These are phyloP conservation scores for Thymelicus sylvestris DNA, from an alignment of 2,888 invertebrate genomes.

Conservation along the genomic window DNA sequence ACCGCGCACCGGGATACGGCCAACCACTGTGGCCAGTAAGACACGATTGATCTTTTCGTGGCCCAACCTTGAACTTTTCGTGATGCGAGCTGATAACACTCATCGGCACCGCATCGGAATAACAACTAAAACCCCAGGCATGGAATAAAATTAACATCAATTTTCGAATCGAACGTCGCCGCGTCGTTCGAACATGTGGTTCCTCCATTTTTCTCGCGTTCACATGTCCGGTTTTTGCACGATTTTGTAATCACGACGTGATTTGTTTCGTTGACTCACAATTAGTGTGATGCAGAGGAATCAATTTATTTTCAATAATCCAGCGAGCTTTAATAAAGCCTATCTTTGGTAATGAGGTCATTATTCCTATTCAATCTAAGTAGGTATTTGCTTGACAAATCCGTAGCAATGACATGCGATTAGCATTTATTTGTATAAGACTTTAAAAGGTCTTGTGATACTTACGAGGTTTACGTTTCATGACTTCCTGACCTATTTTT, in stretches of 20 bases:
- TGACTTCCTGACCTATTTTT: too few species aligned
- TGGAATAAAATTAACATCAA: conserved; percentile 63
- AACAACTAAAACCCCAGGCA: conserved; percentile 46
- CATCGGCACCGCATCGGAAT: conserved; percentile 37
- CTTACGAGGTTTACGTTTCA: too few species aligned
- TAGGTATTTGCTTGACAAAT: conserved; percentile 8
- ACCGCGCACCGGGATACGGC: conserved; percentile 6
- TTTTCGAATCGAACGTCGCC: conserved; percentile 44
- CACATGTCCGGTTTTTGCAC: conserved; percentile 30
- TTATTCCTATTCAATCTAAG: not conserved
- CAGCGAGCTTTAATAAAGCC: not conserved
- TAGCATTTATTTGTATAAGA: conserved; percentile 8
- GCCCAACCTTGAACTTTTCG: conserved; percentile 50
- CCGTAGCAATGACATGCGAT: conserved; percentile 29
- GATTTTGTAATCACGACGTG: conserved; percentile 27
- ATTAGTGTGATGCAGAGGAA: conserved; percentile 2
- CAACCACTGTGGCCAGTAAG: conserved; percentile 3
- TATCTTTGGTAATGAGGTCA: not conserved
- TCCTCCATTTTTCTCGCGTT: conserved; percentile 24
- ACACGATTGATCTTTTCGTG: conserved; percentile 30
- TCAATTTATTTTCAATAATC: conserved; percentile 11
- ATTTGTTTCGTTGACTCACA: conserved; percentile 18
- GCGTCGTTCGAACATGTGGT: conserved; percentile 30
- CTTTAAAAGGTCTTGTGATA: not conserved
- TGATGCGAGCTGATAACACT: conserved; percentile 40